Base-by-base conservation (phyloP, 2,113 vertebrate species). In the Pimephales promelas region DNA sequence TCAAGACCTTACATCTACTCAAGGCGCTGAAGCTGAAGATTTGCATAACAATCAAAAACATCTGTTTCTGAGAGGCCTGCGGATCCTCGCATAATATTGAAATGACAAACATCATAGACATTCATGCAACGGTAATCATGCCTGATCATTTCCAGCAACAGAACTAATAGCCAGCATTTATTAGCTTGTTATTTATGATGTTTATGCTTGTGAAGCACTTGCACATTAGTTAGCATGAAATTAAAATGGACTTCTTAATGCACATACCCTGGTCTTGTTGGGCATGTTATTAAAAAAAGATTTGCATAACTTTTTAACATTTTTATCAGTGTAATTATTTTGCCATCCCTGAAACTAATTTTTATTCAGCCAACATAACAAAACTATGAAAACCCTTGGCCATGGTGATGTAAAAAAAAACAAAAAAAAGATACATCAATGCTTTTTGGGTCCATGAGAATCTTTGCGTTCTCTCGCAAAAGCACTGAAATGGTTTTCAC, bases 111-210 rank as follows among this genome's bases (percentile, higher is more conserved):
- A 1, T 45, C 8, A 10, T 14, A 45, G 24, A 28, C n/a, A 28
- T 43, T 78, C 6, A 20, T 45, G 56, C 56, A 20, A 28, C 7
- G 24, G 22, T 36, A 76, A 16, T 36, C 52, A 75, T 34, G 74
- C 22, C 56, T 59, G 56, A 18, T 78, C n/a, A 26, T 40, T 61
- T 75, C 31, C 18, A 36, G 31, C n/a, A 75, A 52, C 43, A 1
- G 20, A 79, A 28, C 31, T 79, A 72, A 24, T 68, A 72, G 86
- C 86, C 87, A 20, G 73, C 73, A 88, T 90, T 88, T 85, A 75
- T 68, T 76, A 28, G 11, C 24, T 24, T 84, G 81, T 82, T 47
- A 87, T 89, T 79, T 83, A 72, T 43, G 84, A 54, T 34, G 57
- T 22, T 72, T 64, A 26, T 45, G 14, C 34, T n/a, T n/a, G 64